phyloP scores from a whole-genome alignment of 2,888 invertebrate genomes.

The Alloplasta piceator region DNA sequence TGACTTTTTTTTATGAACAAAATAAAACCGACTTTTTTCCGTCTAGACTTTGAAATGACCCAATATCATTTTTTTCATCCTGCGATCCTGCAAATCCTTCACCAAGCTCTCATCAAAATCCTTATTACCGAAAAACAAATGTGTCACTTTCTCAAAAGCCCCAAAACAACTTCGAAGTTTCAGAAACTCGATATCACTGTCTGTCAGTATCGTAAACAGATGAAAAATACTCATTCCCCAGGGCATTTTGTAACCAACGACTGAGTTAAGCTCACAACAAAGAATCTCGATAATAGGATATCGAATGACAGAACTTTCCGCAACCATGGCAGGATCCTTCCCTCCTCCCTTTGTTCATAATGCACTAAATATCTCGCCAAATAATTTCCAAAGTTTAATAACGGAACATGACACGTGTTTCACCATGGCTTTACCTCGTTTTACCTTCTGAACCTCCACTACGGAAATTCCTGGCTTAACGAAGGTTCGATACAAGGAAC shows the following conservation, averaged over 20 bases:
- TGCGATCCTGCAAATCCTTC: too few relatives aligned
- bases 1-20: too few relatives aligned
- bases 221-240: conserved; percentile 1
- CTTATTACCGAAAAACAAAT: not conserved
- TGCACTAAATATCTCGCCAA: conserved; percentile 29
- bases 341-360: not conserved
- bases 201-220: not conserved
- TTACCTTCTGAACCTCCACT: conserved; percentile 1
- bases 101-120: too few relatives aligned
- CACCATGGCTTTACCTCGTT: conserved; percentile 18
- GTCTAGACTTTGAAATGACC: too few relatives aligned
- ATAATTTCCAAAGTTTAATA: conserved; percentile 38
- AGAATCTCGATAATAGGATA: conserved; percentile 38
- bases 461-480: conserved; percentile 52
- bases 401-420: conserved; percentile 19
- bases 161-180: not conserved
- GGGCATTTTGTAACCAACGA: not conserved
- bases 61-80: too few relatives aligned
- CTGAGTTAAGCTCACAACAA: conserved; percentile 33
- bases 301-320: conserved; percentile 10
- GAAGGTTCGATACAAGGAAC: conserved; percentile 59
- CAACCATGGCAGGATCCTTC: not conserved
- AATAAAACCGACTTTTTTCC: too few relatives aligned
- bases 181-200: conserved; percentile 18
- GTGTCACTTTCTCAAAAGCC: not conserved